Percentiles rank a stretch among this genome's conserved stretches.
Conservation (phyloP, 2,888 invertebrate genomes). For the Lochmaea crataegi region DNA sequence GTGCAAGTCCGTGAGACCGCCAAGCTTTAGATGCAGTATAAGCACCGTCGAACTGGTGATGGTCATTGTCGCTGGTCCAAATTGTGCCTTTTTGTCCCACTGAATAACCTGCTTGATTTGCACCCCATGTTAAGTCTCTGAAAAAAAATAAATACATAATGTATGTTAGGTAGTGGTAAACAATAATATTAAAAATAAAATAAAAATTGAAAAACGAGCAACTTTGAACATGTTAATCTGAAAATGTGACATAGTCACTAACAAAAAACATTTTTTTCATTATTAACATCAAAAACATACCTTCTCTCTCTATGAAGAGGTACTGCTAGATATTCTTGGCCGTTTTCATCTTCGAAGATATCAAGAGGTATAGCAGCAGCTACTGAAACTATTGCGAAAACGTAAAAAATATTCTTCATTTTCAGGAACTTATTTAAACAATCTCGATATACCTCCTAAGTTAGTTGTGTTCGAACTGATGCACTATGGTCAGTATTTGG, state of each 20-base stretch:
- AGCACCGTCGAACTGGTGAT: conserved; percentile 49
- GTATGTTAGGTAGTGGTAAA: neutral
- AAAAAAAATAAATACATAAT: neutral
- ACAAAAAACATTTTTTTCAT: no score
- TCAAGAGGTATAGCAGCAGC: conserved; percentile 38
- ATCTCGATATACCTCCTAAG: no score
- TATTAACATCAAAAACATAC: conserved; percentile 37
- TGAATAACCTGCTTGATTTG: conserved; percentile 23
- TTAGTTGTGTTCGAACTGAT: no score
- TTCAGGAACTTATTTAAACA: neutral
- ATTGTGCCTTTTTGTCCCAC: conserved; percentile 15
- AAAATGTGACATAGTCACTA: no score
- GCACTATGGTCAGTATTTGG: no score
- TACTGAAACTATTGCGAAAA: conserved; percentile 22
- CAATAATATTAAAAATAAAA: neutral
- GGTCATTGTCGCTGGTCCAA: conserved; percentile 36
- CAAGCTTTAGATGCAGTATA: conserved; percentile 51
- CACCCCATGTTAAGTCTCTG: conserved; percentile 22
- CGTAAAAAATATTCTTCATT: conserved; percentile 40
- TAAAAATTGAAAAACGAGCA: no score
- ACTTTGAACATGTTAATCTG: no score
- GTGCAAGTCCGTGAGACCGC: conserved; percentile 45
- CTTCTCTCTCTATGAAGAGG: conserved; percentile 41
- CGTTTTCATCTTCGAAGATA: conserved; percentile 43
- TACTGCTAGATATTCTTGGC: conserved; percentile 37